A percentile compares a stretch with the other conserved stretches of the same genome.
These are phyloP conservation scores for Danio kyathit DNA, from an alignment of 2,797 vertebrate genomes.

Conservation along the genomic window DNA sequence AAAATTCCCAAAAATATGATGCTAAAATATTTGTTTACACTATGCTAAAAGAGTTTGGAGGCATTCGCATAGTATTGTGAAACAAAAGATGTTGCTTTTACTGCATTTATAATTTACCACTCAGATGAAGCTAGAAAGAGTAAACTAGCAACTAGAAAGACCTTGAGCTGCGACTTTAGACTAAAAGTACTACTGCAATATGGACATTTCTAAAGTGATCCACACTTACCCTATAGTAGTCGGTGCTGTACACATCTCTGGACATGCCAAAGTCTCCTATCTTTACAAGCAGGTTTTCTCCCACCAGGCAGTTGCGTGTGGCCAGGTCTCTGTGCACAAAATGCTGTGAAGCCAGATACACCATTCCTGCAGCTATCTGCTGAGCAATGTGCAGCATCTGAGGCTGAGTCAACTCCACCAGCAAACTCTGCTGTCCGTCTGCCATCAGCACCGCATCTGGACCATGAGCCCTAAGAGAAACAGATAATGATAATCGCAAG, in stretches of 20 bases:
- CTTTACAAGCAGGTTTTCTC: constrained; percentile 97
- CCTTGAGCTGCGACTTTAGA: too few relatives aligned
- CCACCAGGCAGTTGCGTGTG: constrained; percentile 96
- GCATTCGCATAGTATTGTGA: too few relatives aligned
- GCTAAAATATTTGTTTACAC: too few relatives aligned
- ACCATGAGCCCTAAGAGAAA: constrained; percentile 87
- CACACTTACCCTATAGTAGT: constrained; percentile 93
- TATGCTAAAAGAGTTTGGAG: too few relatives aligned
- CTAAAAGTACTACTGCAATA: not conserved
- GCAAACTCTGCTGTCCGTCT: constrained; percentile 88
- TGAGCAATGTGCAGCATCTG: constrained; percentile 99
- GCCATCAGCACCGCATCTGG: constrained; percentile 96
- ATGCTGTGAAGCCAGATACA: constrained; percentile 98
- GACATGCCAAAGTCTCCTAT: constrained; percentile 99
- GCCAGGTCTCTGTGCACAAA: constrained; percentile 98
- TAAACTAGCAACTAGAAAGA: too few relatives aligned
- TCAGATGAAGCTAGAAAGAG: too few relatives aligned
- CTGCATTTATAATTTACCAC: too few relatives aligned
- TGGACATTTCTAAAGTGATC: not conserved
- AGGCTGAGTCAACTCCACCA: constrained; percentile 93
- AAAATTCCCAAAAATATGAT: too few relatives aligned
- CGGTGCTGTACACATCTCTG: constrained; percentile 98
- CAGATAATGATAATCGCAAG: constrained; percentile 6
- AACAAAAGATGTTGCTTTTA: too few relatives aligned
- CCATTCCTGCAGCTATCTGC: constrained; percentile 98